Evolutionary conservation across 2,113 vertebrate genomes (phyloP).

Genomic region (Ctenomys sociabilis): DNA sequence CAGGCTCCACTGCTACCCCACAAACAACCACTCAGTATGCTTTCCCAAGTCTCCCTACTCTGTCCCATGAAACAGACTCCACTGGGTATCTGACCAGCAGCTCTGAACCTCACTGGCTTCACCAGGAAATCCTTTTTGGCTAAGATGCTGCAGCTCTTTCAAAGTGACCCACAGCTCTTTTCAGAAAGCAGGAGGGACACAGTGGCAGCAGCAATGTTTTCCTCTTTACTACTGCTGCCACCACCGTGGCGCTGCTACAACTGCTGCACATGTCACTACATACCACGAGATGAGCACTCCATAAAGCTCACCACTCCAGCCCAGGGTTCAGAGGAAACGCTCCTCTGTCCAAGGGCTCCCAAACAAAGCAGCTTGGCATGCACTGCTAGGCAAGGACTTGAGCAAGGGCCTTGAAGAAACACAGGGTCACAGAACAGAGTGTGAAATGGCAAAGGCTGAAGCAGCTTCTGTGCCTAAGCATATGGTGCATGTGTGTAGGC

Average conservation of each 20-base stretch:
- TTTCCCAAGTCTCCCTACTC: background rate
- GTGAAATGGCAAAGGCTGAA: background rate
- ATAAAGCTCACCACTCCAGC: background rate
- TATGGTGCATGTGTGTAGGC: background rate
- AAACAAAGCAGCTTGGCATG: slow-evolving; percentile 50
- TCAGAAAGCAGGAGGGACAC: background rate
- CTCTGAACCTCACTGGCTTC: background rate
- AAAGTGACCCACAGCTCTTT: background rate
- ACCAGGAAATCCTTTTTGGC: background rate
- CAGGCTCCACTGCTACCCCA: background rate
- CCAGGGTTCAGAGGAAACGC: background rate
- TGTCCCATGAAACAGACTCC: background rate
- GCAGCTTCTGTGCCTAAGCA: slow-evolving; percentile 35
- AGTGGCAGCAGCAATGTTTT: background rate
- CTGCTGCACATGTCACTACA: slow-evolving; percentile 20
- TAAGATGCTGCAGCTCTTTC: background rate
- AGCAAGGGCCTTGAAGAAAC: background rate
- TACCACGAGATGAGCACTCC: background rate
- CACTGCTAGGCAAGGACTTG: background rate
- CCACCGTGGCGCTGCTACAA: background rate
- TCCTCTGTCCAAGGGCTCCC: background rate
- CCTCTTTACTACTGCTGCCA: background rate
- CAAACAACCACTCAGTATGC: no score
- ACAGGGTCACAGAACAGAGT: background rate
- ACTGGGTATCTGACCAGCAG: background rate